These are phyloP conservation scores for Protodeltote pygarga DNA, from an alignment of 2,888 invertebrate species.

Conservation along the genomic window DNA sequence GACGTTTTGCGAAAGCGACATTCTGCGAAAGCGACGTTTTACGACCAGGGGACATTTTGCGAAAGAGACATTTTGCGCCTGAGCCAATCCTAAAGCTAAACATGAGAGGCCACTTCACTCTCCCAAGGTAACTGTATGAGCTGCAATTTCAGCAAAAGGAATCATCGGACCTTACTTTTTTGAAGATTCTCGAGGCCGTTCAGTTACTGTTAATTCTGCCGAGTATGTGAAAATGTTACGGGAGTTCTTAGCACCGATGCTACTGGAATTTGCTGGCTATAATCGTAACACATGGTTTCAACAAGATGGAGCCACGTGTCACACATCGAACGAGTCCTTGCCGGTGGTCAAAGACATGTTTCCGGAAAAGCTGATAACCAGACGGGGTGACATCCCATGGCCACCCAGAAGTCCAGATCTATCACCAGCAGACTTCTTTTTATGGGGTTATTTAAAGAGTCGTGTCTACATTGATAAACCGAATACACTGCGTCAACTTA, in stretches of 20 bases:
- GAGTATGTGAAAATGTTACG: conserved; percentile 33
- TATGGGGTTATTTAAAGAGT: conserved; percentile 16
- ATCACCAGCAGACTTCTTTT: conserved; percentile 16
- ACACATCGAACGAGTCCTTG: conserved; percentile 30
- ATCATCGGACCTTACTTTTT: conserved; percentile 36
- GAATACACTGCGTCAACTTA: conserved; percentile 20
- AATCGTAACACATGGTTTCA: conserved; percentile 39
- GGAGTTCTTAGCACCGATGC: conserved; percentile 27
- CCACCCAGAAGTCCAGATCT: conserved; percentile 36
- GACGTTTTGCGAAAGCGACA: too few relatives aligned
- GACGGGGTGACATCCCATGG: conserved; percentile 35
- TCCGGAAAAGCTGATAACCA: conserved; percentile 29
- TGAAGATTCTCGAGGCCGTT: conserved; percentile 29
- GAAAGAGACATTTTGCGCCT: too few relatives aligned
- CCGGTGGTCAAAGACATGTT: conserved; percentile 33
- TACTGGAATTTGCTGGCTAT: conserved; percentile 33
- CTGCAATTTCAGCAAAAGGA: conserved; percentile 33
- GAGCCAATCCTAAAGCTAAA: conserved; percentile 34
- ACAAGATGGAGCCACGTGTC: conserved; percentile 33
- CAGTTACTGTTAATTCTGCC: conserved; percentile 14
- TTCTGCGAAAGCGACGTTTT: too few relatives aligned
- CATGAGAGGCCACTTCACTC: conserved; percentile 26
- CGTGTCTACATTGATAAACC: conserved; percentile 24
- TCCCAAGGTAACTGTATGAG: conserved; percentile 24
- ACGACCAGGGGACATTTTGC: too few relatives aligned